Conservation (phyloP, 2,888 invertebrate genomes). For the Drosophila sordidula region DNA sequence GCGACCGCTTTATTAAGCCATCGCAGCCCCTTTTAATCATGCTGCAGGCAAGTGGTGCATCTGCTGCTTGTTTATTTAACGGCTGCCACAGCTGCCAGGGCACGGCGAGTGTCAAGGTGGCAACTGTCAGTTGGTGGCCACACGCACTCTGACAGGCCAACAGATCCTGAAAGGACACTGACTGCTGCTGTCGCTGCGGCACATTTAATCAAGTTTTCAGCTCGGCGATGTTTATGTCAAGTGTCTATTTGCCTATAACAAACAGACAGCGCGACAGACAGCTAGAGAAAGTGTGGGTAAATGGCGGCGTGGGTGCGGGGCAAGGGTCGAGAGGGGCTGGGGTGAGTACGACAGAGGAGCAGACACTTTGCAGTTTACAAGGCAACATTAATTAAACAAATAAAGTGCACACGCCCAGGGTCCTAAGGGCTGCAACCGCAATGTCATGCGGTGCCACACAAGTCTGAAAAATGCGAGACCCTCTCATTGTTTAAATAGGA, state of each 20-base stretch:
- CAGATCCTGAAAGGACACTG: constrained; percentile 47
- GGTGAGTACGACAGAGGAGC: constrained; percentile 27
- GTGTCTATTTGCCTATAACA: constrained; percentile 81
- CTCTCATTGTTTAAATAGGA: constrained; percentile 44
- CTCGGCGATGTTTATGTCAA: constrained; percentile 78
- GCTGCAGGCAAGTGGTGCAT: constrained; percentile 43
- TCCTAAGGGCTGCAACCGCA: constrained; percentile 63
- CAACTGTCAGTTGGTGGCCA: constrained; percentile 70
- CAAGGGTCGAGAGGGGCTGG: background rate
- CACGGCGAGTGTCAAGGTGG: constrained; percentile 68
- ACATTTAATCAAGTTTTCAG: constrained; percentile 81
- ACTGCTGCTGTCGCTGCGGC: constrained; percentile 57
- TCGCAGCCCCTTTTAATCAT: constrained; percentile 43
- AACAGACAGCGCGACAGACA: constrained; percentile 57
- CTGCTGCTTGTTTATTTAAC: constrained; percentile 60
- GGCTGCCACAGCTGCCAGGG: constrained; percentile 55
- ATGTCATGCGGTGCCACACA: constrained; percentile 47
- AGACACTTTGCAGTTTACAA: constrained; percentile 75
- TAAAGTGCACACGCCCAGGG: constrained; percentile 69
- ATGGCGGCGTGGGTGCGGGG: background rate
- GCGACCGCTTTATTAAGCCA: background rate
- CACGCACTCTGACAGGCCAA: constrained; percentile 71
- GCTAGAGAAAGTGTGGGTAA: background rate
- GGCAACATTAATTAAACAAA: constrained; percentile 79
- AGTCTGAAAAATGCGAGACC: constrained; percentile 53